These are phyloP conservation scores for Cyphomyrus discorhynchus DNA, from an alignment of 2,113 vertebrate species.

Conservation along the genomic window DNA sequence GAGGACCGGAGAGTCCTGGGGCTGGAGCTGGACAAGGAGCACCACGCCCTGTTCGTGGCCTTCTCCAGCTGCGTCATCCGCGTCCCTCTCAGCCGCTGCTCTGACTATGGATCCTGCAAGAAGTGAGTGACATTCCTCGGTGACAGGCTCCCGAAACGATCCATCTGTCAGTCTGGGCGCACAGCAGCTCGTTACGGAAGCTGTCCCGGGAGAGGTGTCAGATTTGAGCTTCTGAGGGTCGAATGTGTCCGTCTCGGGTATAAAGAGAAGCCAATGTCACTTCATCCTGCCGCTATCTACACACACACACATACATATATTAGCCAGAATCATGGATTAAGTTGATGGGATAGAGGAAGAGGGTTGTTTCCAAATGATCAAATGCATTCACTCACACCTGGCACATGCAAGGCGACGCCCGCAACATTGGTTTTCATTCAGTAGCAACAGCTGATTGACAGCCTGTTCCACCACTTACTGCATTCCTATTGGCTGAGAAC, in stretches of 20 bases:
- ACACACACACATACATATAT: background rate
- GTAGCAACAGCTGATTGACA: background rate
- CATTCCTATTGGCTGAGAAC: background rate
- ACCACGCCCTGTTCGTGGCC: conserved; percentile 72
- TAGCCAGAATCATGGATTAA: background rate
- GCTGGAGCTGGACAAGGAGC: conserved; percentile 69
- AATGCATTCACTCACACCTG: background rate
- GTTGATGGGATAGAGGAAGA: background rate
- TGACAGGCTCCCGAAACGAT: background rate
- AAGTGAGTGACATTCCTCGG: conserved; percentile 47
- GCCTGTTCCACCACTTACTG: background rate
- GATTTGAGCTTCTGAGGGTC: background rate
- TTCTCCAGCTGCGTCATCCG: conserved; percentile 72
- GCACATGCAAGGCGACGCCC: background rate
- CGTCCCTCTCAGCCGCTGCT: conserved; percentile 72
- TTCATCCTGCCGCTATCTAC: background rate
- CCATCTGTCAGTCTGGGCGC: background rate
- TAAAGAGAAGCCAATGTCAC: background rate
- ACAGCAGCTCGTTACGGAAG: background rate
- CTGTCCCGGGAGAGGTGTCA: background rate
- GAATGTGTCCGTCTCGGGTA: background rate
- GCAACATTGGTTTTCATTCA: background rate
- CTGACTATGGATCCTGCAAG: conserved; percentile 55
- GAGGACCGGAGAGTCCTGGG: conserved; percentile 63
- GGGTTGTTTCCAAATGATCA: background rate